These are phyloP conservation scores for Cephus pulcher DNA, from an alignment of 2,888 invertebrate genomes.

Conservation along the genomic window DNA sequence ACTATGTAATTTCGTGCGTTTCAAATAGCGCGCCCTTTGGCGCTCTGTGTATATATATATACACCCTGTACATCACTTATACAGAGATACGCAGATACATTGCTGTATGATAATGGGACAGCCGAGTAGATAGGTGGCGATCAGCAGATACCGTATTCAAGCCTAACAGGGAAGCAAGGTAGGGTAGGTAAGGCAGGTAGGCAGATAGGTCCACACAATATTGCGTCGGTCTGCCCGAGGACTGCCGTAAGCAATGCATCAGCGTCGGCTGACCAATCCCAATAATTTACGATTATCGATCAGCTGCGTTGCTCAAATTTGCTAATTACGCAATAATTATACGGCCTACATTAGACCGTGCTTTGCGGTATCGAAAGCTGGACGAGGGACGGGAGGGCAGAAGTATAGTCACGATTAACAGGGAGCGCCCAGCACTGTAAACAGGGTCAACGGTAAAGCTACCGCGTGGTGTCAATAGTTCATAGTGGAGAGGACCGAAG, in stretches of 20 bases:
- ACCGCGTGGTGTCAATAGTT: conserved; percentile 23
- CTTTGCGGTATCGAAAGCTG: conserved; percentile 13
- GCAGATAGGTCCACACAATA: not conserved
- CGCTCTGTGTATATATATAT: no score
- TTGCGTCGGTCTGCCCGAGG: conserved; percentile 17
- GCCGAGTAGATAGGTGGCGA: no score
- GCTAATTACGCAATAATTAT: conserved; percentile 63
- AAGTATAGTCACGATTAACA: conserved; percentile 36
- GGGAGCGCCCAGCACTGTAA: conserved; percentile 13
- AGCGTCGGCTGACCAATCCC: conserved; percentile 51
- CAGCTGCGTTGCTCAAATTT: conserved; percentile 56
- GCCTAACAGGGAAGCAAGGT: no score
- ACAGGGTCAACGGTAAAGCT: conserved; percentile 36
- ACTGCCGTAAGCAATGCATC: conserved; percentile 50
- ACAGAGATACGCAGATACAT: no score
- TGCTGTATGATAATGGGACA: no score
- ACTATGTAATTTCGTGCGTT: no score
- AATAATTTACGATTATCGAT: conserved; percentile 56
- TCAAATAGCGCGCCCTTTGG: no score
- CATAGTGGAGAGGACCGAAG: not conserved
- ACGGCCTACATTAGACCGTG: conserved; percentile 54
- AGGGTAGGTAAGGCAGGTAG: not conserved
- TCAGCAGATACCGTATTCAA: no score
- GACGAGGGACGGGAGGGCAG: conserved; percentile 5
- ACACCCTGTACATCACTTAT: no score